Base-by-base conservation (phyloP, 2,113 vertebrate species). In the Chloebia gouldiae region DNA sequence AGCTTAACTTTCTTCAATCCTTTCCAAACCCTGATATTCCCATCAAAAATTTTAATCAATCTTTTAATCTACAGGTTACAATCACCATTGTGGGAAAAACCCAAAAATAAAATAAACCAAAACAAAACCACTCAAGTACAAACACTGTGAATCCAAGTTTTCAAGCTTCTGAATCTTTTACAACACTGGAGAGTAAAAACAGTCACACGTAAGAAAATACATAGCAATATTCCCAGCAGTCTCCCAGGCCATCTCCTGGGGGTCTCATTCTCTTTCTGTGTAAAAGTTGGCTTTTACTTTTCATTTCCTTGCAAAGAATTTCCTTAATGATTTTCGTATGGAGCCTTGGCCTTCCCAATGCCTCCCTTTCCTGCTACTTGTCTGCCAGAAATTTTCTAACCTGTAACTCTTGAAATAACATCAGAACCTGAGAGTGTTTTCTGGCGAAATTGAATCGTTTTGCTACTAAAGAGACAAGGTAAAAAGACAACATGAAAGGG, bases 41-140 rank as follows among this genome's bases (percentile, higher is more conserved):
- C 44, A 35, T 35, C 30, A 56, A 37, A 45, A 15, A 47, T 1
- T 15, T 70, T 45, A 31, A 75, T 69, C 24, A 19, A 31, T 30
- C 35, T 17, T 15, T 81, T 65, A 12, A 39, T 45, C 12, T 68
- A 22, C 16, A 28, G 59, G 11, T 47, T 50, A 44, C 6, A 18
- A 33, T 15, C 21, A 47, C 2, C 33, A 53, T 4, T 15, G 22
- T 21, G 19, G 2, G 2, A 22, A n/a, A 51, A 54, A 73, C 4
- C 2, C 13, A 4, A 60, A 77, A 28, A 0, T 2, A 63, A 35
- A 53, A 23, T 3, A 23, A 59, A 35, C 30, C 3, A 3, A 65
- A 50, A 35, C 7, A 9, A 47, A 75, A 6, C 6, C 11, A 4
- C 30, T 65, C 37, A 45, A 61, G 10, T 27, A 50, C n/a, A 81